phyloP scores from a whole-genome alignment of 1,140 invertebrate species.

The Lucilia sericata region DNA sequence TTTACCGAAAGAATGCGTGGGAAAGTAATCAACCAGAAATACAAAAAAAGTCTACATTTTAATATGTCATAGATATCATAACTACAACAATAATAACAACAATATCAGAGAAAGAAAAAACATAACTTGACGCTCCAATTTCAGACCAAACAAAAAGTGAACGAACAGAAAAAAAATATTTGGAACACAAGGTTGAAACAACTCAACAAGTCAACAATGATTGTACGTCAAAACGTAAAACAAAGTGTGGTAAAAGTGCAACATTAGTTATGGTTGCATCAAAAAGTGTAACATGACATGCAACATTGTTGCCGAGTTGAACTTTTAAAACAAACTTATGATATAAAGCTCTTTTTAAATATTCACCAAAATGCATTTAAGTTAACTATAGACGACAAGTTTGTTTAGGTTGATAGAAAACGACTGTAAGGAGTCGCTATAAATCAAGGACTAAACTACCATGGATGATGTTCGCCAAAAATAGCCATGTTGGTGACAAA shows the following conservation, averaged over 20 bases:
- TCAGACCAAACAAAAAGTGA: background rate
- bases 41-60: background rate
- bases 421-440: too few relatives aligned
- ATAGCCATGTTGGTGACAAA: too few relatives aligned
- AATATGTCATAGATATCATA: conserved; percentile 16
- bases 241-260: background rate
- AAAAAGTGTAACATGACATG: background rate
- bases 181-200: background rate
- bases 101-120: background rate
- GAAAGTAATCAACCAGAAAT: conserved; percentile 36
- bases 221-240: background rate
- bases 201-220: background rate
- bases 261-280: background rate
- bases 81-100: background rate
- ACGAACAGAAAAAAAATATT: background rate
- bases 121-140: background rate
- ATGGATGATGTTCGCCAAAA: too few relatives aligned
- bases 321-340: too few relatives aligned
- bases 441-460: too few relatives aligned
- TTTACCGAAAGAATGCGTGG: conserved; percentile 29
- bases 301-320: too few relatives aligned
- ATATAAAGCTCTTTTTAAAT: too few relatives aligned
- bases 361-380: too few relatives aligned
- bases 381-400: too few relatives aligned
- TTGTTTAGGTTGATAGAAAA: too few relatives aligned